Evolutionary conservation across 2,113 vertebrate species (phyloP).

Genomic region (Kryptolebias marmoratus): DNA sequence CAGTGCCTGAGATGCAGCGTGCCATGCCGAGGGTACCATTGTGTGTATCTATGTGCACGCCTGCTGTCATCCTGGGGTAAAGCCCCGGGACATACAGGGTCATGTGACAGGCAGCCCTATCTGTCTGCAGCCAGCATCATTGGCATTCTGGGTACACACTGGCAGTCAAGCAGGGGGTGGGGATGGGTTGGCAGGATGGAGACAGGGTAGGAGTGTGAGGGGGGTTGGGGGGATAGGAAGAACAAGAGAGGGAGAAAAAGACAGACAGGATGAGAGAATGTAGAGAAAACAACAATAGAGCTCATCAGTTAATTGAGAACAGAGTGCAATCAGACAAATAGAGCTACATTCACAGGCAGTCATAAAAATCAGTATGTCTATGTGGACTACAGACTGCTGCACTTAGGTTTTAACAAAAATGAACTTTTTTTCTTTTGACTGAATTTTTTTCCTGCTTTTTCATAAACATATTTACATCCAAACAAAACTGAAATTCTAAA

Average conservation of each 20-base stretch:
- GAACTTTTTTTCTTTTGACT: not conserved
- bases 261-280: constrained; percentile 23
- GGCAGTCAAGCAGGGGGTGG: constrained; percentile 47
- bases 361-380: not conserved
- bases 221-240: not conserved
- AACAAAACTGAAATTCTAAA: too few species aligned
- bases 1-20: constrained; percentile 45
- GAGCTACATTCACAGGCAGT: not conserved
- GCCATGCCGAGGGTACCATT: constrained; percentile 54
- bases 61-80: constrained; percentile 76
- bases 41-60: constrained; percentile 23
- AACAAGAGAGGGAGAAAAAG: not conserved
- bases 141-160: constrained; percentile 75
- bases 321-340: constrained; percentile 60
- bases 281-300: constrained; percentile 70
- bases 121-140: constrained; percentile 78
- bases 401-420: not conserved
- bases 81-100: constrained; percentile 75
- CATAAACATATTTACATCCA: too few species aligned
- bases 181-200: constrained; percentile 4
- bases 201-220: constrained; percentile 11
- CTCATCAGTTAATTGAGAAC: constrained; percentile 70
- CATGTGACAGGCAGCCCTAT: constrained; percentile 75
- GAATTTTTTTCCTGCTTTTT: not conserved
- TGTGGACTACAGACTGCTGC: not conserved